Percentiles rank a stretch among this genome's conserved stretches.
These are phyloP conservation scores for Ailurus styani DNA, from an alignment of 2,113 vertebrate species.

Conservation along the genomic window DNA sequence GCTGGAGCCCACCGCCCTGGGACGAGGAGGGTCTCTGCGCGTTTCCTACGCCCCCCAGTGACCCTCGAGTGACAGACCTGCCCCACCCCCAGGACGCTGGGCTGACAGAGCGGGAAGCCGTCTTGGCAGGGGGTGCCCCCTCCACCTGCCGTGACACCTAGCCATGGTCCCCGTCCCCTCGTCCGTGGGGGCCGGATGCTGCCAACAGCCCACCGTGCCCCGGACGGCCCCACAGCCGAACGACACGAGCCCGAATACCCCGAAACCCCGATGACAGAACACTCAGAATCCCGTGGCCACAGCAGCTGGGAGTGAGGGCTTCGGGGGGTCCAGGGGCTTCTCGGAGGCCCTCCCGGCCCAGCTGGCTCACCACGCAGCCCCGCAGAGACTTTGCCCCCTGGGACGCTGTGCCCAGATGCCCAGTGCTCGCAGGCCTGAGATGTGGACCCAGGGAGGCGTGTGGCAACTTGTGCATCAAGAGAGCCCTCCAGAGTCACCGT, in stretches of 20 bases:
- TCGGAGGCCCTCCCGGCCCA: neutral
- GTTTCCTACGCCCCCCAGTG: slow-evolving; percentile 35
- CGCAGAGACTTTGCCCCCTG: no score
- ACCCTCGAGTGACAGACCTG: fast-evolving
- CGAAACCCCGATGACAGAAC: neutral
- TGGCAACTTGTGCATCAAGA: no score
- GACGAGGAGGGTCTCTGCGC: slow-evolving; percentile 46
- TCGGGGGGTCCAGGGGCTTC: fast-evolving
- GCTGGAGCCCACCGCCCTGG: slow-evolving; percentile 14
- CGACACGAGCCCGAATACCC: no score
- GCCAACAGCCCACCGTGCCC: fast-evolving
- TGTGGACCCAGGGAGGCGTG: fast-evolving
- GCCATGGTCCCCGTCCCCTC: neutral
- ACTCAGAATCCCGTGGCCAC: fast-evolving
- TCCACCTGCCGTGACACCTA: neutral
- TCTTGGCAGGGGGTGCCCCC: neutral
- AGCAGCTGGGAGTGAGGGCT: no score
- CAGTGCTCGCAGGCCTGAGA: neutral
- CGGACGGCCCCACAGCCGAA: fast-evolving
- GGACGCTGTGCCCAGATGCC: neutral
- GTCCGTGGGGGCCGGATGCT: fast-evolving
- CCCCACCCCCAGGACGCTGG: neutral
- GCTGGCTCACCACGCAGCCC: neutral
- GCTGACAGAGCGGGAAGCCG: neutral
- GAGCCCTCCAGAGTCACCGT: fast-evolving